phyloP scores from a whole-genome alignment of 2,888 invertebrate genomes.

The Drosophila macrospina region DNA sequence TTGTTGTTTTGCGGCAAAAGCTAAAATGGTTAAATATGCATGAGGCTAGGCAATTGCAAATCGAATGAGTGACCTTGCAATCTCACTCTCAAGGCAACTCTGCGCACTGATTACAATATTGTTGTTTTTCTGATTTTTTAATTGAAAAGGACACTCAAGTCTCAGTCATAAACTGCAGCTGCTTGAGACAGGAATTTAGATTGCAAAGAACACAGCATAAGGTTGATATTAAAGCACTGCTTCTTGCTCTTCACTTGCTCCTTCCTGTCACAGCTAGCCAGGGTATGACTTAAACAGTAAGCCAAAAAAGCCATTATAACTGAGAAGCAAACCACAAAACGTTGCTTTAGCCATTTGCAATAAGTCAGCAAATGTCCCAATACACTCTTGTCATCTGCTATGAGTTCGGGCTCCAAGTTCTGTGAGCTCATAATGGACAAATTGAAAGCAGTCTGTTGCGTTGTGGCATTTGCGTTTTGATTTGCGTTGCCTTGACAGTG shows the following conservation, averaged over 20 bases:
- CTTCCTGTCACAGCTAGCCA: background rate
- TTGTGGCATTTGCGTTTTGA: constrained; percentile 36
- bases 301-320: constrained; percentile 42
- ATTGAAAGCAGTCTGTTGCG: constrained; percentile 33
- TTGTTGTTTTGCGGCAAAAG: constrained; percentile 5
- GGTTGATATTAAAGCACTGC: constrained; percentile 32
- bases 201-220: constrained; percentile 34
- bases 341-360: constrained; percentile 33
- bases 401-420: background rate
- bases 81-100: constrained; percentile 13
- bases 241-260: background rate
- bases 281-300: constrained; percentile 9
- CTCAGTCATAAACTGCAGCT: constrained; percentile 58
- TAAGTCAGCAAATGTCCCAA: constrained; percentile 29
- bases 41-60: constrained; percentile 21
- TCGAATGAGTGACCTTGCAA: constrained; percentile 39
- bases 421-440: constrained; percentile 28
- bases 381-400: constrained; percentile 23
- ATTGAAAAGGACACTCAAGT: constrained; percentile 42
- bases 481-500: constrained; percentile 30
- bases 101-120: constrained; percentile 21
- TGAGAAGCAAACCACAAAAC: constrained; percentile 40
- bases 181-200: constrained; percentile 53
- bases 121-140: constrained; percentile 37
- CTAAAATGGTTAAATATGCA: constrained; percentile 37